Conservation (phyloP, 2,888 invertebrate genomes). For the Clepsis dumicolana region DNA sequence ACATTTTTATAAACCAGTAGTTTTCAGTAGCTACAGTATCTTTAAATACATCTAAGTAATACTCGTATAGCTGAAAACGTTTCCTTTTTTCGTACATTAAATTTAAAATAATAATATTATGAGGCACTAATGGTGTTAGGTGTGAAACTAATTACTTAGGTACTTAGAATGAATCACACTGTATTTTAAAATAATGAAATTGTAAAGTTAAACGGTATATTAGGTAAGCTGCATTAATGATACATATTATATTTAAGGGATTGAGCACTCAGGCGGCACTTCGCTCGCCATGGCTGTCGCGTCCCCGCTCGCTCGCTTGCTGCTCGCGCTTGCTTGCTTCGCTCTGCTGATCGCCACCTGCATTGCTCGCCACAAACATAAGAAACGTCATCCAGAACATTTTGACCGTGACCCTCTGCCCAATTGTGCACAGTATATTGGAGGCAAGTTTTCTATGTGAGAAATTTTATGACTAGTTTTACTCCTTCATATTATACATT, state of each 20-base stretch:
- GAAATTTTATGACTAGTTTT: no score
- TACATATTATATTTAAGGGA: neutral
- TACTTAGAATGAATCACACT: no score
- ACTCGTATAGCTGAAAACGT: no score
- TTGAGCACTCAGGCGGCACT: neutral
- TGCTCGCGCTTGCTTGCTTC: slow-evolving; percentile 2
- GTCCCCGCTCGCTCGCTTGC: neutral
- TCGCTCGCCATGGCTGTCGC: slow-evolving; percentile 3
- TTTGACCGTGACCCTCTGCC: neutral
- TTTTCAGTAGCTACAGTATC: no score
- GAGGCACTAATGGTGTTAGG: no score
- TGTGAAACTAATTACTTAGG: no score
- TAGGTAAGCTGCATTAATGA: neutral
- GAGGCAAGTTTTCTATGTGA: neutral
- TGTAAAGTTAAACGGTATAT: neutral
- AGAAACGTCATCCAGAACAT: neutral
- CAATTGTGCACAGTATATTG: neutral
- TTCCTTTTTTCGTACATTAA: no score
- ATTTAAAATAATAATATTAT: no score
- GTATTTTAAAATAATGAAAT: no score
- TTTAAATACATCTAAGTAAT: no score
- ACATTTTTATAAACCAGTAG: no score
- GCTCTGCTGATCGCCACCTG: neutral
- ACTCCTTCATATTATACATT: no score
- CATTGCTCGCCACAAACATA: neutral